These are phyloP conservation scores for Petrocephalus zakoni DNA, from an alignment of 2,113 vertebrate genomes.

Conservation along the genomic window DNA sequence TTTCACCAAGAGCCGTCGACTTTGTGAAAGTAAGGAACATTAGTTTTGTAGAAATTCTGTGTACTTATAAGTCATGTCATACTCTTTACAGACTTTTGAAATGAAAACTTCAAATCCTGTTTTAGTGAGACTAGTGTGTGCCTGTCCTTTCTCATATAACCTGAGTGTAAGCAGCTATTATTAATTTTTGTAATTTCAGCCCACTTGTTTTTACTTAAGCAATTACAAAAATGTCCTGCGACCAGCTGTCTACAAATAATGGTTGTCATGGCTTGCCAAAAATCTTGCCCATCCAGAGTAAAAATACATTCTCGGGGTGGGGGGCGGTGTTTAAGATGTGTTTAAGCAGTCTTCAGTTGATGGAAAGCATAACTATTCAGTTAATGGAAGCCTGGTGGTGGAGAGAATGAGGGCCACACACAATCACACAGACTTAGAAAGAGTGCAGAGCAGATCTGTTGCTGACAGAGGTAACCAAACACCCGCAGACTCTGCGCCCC, in stretches of 20 bases:
- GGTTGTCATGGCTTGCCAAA: neutral
- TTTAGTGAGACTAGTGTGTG: neutral
- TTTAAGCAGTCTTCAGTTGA: neutral
- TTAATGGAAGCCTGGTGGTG: neutral
- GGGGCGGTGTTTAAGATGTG: neutral
- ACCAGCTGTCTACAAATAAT: neutral
- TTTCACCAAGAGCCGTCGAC: conserved; percentile 88
- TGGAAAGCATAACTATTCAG: neutral
- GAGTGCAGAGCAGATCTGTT: neutral
- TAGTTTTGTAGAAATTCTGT: neutral
- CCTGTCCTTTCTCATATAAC: neutral
- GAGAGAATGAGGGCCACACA: neutral
- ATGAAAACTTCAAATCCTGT: neutral
- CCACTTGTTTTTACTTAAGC: neutral
- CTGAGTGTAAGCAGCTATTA: neutral
- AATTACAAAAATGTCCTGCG: neutral
- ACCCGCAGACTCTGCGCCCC: neutral
- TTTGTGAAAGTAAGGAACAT: conserved; percentile 79
- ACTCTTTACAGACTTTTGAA: neutral
- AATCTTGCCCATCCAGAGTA: neutral
- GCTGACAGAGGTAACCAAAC: neutral
- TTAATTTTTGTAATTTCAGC: neutral
- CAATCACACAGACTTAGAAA: neutral
- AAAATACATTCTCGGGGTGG: neutral
- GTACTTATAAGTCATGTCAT: neutral